These are phyloP conservation scores for Drepanosiphum platanoidis DNA, from an alignment of 2,888 invertebrate genomes.

Conservation along the genomic window DNA sequence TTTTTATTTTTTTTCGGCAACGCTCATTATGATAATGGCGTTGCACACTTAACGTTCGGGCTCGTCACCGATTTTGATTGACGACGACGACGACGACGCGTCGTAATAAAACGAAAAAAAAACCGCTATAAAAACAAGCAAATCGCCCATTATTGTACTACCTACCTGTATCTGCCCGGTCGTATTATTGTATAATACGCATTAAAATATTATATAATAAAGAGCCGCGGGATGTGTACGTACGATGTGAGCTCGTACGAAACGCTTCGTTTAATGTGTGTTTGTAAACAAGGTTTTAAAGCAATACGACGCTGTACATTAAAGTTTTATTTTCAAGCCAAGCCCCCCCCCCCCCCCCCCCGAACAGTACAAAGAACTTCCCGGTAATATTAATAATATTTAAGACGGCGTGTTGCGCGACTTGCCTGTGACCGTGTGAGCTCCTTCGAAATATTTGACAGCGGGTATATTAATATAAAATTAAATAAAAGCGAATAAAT, in stretches of 20 bases:
- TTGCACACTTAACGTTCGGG: neutral
- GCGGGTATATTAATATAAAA: too few relatives aligned
- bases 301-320: neutral
- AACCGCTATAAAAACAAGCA: neutral
- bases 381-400: too few relatives aligned
- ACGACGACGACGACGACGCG: neutral
- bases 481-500: neutral
- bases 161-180: neutral
- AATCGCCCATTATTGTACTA: too few relatives aligned
- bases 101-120: conserved; percentile 14
- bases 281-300: neutral
- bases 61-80: conserved; percentile 8
- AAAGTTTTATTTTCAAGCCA: neutral
- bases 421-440: neutral
- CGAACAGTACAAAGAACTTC: neutral
- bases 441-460: neutral
- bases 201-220: neutral
- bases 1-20: conserved; percentile 1
- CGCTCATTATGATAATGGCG: conserved; percentile 1
- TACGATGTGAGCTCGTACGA: neutral
- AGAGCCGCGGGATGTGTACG: too few relatives aligned
- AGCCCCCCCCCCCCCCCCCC: too few relatives aligned
- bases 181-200: neutral
- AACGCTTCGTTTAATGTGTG: neutral
- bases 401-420: neutral